Percentiles rank a stretch among this genome's conserved stretches.
These are phyloP conservation scores for Nymphalis io DNA, from an alignment of 1,140 invertebrate genomes.

Conservation along the genomic window DNA sequence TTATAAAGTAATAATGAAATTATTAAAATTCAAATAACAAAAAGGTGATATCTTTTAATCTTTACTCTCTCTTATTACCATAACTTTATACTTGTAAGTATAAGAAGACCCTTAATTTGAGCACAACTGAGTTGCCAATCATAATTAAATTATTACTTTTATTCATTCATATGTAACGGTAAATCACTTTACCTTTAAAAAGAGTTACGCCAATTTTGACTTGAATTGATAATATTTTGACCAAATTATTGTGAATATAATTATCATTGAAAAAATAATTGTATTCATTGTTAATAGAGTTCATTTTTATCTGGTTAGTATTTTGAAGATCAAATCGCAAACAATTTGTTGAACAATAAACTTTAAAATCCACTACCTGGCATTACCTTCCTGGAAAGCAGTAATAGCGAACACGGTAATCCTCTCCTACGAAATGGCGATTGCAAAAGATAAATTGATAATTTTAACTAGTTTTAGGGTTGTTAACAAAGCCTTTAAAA, in stretches of 20 bases:
- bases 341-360: slow-evolving; percentile 59
- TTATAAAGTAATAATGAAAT: no score
- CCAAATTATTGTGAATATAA: slow-evolving; percentile 22
- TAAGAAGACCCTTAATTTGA: no score
- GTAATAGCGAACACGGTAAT: slow-evolving; percentile 74
- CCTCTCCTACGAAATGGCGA: slow-evolving; percentile 73
- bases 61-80: no score
- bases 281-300: slow-evolving; percentile 25
- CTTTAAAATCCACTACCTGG: slow-evolving; percentile 64
- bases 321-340: slow-evolving; percentile 33
- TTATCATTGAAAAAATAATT: slow-evolving; percentile 17
- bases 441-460: slow-evolving; percentile 72
- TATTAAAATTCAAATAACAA: no score
- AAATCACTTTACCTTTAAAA: slow-evolving; percentile 39
- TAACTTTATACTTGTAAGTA: no score
- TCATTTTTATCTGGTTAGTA: slow-evolving; percentile 32
- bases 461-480: slow-evolving; percentile 60
- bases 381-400: slow-evolving; percentile 71
- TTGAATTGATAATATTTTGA: slow-evolving; percentile 51
- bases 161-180: slow-evolving; percentile 55
- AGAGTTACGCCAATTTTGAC: slow-evolving; percentile 55
- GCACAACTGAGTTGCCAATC: slow-evolving; percentile 42
- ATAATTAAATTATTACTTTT: slow-evolving; percentile 49
- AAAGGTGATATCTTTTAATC: no score
- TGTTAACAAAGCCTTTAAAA: slow-evolving; percentile 30